Evolutionary conservation across 2,888 invertebrate genomes (phyloP), one percentile per base, ranked within the genome.

Genomic region (Drosophila mulleri): DNA sequence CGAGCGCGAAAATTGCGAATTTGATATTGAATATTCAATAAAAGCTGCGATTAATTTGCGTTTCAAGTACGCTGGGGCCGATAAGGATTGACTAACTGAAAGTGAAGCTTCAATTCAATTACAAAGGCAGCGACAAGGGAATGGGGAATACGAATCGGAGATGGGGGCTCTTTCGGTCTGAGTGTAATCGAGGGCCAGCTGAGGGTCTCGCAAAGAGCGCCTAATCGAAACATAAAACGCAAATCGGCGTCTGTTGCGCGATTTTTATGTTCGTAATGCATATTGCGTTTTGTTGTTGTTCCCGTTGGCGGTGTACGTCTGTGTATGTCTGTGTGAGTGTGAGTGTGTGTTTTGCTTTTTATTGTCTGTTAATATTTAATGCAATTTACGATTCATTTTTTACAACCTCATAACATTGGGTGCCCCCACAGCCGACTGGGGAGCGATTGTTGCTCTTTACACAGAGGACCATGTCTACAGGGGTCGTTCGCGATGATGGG

Each of bases 361-460:
- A 89, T 89, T 89, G 89, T 89, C 87, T 89, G 89, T 84, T 84
- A 84, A 84, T 84, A 84, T 84, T 84, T 84, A 84, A 84, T 84
- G 83, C 88, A 89, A 84, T 84, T 84, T 84, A 84, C 88, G 83
- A 84, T 83, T 89, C 89, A 84, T 87, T 89, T 84, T 84, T 84
- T 87, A 84, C 88, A 84, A 74, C 83, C 89, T 83, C 88, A 83
- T 83, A 88, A 88, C 89, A 76, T 63, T 61, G 48, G 71, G 52
- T 60, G 69, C 39, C 47, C 20, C 29, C 32, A 39, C 42, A 2
- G 39, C 18, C 50, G 35, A 26, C 59, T 37, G 20, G 67, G 59
- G 57, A 60, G 44, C 57, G 53, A 77, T 77, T 64, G 59, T 63
- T 67, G 63, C 45, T 42, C 18, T 50, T 42, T 56, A 14, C 57